Evolutionary conservation across 2,888 invertebrate species (phyloP).

Genomic region (Drosophila mimetica): DNA sequence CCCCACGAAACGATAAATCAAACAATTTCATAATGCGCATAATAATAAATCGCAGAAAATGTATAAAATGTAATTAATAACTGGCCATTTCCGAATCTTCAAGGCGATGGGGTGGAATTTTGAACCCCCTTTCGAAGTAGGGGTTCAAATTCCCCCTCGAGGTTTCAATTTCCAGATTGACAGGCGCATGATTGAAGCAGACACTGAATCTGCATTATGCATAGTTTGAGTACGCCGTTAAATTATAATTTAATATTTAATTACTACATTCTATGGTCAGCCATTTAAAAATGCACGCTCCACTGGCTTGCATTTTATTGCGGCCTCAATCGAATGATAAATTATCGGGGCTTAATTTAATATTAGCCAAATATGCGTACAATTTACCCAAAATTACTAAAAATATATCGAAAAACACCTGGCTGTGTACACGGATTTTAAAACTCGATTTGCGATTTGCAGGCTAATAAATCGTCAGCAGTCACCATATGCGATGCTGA

Average conservation of each 20-base stretch:
- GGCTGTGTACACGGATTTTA: conserved; percentile 14
- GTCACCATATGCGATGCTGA: conserved; percentile 16
- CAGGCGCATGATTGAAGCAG: conserved; percentile 42
- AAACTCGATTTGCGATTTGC: conserved; percentile 47
- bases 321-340: conserved; percentile 29
- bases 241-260: conserved; percentile 40
- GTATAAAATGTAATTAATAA: conserved; percentile 69
- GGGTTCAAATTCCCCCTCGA: conserved; percentile 9
- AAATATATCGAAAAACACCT: conserved; percentile 29
- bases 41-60: conserved; percentile 53
- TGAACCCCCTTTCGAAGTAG: background rate
- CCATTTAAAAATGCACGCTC: conserved; percentile 48
- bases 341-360: conserved; percentile 20
- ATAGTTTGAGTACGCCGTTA: conserved; percentile 22
- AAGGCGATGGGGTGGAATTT: background rate
- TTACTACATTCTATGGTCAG: conserved; percentile 17
- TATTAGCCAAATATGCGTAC: conserved; percentile 16
- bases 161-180: conserved; percentile 20
- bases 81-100: conserved; percentile 34
- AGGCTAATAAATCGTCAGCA: conserved; percentile 43
- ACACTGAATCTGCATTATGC: conserved; percentile 31
- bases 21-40: conserved; percentile 45
- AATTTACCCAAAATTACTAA: background rate
- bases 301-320: conserved; percentile 50
- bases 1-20: conserved; percentile 59